Evolutionary conservation across 2,113 vertebrate species (phyloP), one percentile per base, ranked within the genome.

Genomic region (Anhinga rufa): DNA sequence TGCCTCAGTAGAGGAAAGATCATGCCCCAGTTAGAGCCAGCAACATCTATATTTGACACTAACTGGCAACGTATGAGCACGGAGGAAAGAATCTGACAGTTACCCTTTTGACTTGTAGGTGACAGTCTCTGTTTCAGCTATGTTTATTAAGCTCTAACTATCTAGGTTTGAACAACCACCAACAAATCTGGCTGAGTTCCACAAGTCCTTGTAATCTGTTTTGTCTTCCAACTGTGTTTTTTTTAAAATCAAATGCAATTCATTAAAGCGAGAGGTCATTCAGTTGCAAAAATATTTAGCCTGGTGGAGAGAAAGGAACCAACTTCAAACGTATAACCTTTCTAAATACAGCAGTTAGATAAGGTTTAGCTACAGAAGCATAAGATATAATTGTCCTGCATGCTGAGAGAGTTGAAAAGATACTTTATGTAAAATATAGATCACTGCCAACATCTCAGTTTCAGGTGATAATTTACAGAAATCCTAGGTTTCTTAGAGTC

Each of bases 81-180:
- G 1, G 70, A 49, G 68, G 48, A 61, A 93, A 68, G 88, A 93
- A 94, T 86, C 77, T 96, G 89, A 48, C 91, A 96, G 91, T 17
- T 94, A 82, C 78, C 76, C 84, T 95, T 76, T 36, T 94, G 86
- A 97, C 84, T 75, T 51, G 57, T 51, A 96, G 91, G 87, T 82
- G 94, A 65, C 44, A 92, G 95, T 70, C 94, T 62, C 34, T 68
- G 65, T 6, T 61, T 69, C 94, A 82, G 81, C 86, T 49, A 22
- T 54, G 65, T 57, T 84, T 87, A 79, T 74, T 44, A 54, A 95
- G 66, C 95, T 95, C 68, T 44, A 80, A 66, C 80, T 89, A 75
- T 92, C 55, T 64, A 80, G 48, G 83, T 76, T 94, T 96, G 64
- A 84, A 71, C 57, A 92, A 68, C 25, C 80, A 55, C 94, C 60